These are phyloP conservation scores for Gallinago nigripennis DNA, from an alignment of 2,797 vertebrate genomes.

Conservation along the genomic window DNA sequence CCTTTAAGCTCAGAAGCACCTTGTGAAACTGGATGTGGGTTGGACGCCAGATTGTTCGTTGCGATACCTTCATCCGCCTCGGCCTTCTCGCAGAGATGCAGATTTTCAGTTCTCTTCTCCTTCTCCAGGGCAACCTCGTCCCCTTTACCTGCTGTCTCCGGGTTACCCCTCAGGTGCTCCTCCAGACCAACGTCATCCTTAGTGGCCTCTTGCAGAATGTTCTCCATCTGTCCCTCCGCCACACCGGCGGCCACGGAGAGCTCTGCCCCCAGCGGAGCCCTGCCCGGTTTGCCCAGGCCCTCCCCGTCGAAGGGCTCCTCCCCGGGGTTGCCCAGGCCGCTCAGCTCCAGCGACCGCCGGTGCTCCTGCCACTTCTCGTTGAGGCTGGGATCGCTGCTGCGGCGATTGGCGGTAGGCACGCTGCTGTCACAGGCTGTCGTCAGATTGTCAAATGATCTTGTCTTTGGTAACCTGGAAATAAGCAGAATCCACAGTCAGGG, in stretches of 20 bases:
- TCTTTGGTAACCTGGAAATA: slow-evolving; percentile 89
- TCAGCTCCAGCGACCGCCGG: slow-evolving; percentile 92
- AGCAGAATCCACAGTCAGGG: neutral
- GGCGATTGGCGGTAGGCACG: slow-evolving; percentile 84
- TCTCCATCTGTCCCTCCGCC: slow-evolving; percentile 93
- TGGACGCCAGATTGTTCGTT: neutral
- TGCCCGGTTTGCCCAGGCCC: slow-evolving; percentile 62
- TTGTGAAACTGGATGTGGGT: neutral
- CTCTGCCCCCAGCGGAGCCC: slow-evolving; percentile 75
- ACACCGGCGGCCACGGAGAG: slow-evolving; percentile 89
- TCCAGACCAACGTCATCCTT: slow-evolving; percentile 83
- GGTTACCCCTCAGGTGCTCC: slow-evolving; percentile 36
- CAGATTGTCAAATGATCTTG: slow-evolving; percentile 96
- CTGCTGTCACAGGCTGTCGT: slow-evolving; percentile 90
- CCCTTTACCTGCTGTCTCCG: slow-evolving; percentile 12
- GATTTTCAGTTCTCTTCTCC: slow-evolving; percentile 18
- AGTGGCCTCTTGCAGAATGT: slow-evolving; percentile 93
- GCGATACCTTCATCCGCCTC: neutral
- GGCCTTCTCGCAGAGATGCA: neutral
- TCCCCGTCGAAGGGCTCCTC: slow-evolving; percentile 74
- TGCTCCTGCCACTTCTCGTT: slow-evolving; percentile 99
- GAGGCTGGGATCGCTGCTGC: slow-evolving; percentile 95
- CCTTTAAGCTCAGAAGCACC: slow-evolving; percentile 47
- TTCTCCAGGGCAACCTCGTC: slow-evolving; percentile 30
- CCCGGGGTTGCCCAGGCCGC: slow-evolving; percentile 80